A percentile compares a stretch with the other conserved stretches of the same genome.
Conservation (phyloP, 1,140 invertebrate species). For the Cydia splendana region DNA sequence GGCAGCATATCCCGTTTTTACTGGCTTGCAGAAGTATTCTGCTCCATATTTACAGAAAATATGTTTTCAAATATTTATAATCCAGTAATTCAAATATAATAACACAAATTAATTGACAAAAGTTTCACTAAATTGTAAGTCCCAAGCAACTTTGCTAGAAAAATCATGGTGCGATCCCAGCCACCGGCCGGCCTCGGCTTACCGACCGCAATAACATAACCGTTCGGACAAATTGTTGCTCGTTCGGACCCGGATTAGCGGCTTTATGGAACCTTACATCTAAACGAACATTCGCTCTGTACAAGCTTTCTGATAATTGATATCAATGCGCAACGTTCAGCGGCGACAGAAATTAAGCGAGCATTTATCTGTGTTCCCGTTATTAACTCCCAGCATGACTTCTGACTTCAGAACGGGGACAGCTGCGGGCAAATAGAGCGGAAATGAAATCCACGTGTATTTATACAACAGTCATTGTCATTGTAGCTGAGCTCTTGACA, state of each 20-base stretch:
- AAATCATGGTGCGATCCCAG: conserved; percentile 57
- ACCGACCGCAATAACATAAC: conserved; percentile 76
- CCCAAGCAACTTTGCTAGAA: conserved; percentile 52
- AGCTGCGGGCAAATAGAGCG: conserved; percentile 38
- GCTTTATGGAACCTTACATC: conserved; percentile 66
- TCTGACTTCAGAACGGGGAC: conserved; percentile 38
- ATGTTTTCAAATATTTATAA: too few relatives aligned
- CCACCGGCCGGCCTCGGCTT: conserved; percentile 49
- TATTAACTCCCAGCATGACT: conserved; percentile 55
- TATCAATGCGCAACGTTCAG: conserved; percentile 67
- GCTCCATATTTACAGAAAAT: too few relatives aligned
- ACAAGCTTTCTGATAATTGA: conserved; percentile 68
- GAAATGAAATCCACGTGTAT: conserved; percentile 39
- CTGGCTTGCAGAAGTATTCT: too few relatives aligned
- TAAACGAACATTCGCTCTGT: conserved; percentile 46
- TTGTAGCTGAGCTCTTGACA: conserved; percentile 6
- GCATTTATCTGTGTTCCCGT: conserved; percentile 61
- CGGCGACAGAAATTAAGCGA: conserved; percentile 56
- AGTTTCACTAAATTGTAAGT: conserved; percentile 38
- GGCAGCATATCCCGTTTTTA: too few relatives aligned
- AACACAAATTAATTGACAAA: conserved; percentile 34
- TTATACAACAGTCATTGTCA: conserved; percentile 5
- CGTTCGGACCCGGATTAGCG: conserved; percentile 68
- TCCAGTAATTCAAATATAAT: neutral
- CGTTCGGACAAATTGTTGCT: conserved; percentile 76